Base-by-base conservation (phyloP, 2,113 vertebrate species). In the Sisor rabdophorus region DNA sequence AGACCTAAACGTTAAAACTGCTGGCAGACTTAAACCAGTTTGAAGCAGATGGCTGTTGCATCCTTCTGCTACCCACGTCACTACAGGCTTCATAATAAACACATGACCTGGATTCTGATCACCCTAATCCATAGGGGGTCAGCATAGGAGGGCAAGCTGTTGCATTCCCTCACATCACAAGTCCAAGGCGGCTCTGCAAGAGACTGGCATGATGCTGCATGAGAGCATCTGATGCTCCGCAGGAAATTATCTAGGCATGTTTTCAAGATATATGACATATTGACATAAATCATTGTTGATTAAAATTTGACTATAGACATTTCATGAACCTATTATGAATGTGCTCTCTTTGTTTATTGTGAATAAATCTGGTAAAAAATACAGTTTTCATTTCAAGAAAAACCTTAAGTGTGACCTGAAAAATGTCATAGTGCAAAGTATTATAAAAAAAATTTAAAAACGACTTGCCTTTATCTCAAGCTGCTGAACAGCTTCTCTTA, bases 401-500 rank as follows among this genome's bases (percentile, higher is more conserved):
- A 12, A 44, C 10, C 28, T 48, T 73, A 2, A 72, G 26, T 48
- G 52, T 1, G 64, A 61, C 17, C 22, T 32, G 9, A 24, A 60
- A 3, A 61, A 58, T 26, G 17, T 20, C 11, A 24, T 22, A 47
- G 61, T 32, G 73, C 64, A 3, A 54, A 19, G 12, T 26, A 55
- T 4, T 32, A 9, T 10, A 44, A 0, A 15, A 63, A 60, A 11
- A 70, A n/a, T n/a, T n/a, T n/a, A 30, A 60, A 12, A 30, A 30
- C 20, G 50, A 82, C 86, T 2, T 88, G 89, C 92, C 91, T 91
- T 91, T 56, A 85, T 77, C 60, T 86, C 89, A 2, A 93, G 88
- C 80, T 91, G 87, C 81, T 83, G 89, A 7, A 93, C 88, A 47
- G 92, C 92, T 50, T 91, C 91, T 76, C 89, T 90, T 82, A 93